Base-by-base conservation (phyloP, 2,888 invertebrate genomes). In the Alcis repandata region DNA sequence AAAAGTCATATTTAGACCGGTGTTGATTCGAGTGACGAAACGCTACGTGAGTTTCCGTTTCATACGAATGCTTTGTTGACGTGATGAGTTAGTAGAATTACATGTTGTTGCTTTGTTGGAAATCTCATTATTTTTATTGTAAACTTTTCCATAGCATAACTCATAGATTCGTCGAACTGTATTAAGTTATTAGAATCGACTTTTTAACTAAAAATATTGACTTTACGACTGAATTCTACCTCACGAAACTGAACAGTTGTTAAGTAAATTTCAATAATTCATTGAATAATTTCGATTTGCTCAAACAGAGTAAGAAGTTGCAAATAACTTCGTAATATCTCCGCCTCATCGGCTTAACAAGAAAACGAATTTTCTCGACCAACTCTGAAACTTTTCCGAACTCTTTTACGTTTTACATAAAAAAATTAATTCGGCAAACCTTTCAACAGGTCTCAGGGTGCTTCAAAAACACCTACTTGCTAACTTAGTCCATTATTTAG, bases 401-500 rank as follows among this genome's bases (percentile, higher is more conserved):
- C 74, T 76, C 68, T 72, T 75, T 69, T 64, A 73, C 67, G 63
- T 72, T 64, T 52, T 52, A 38, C 65, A 60, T 49, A 53, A 68
- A 72, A 75, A 79, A 78, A 82, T 70, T 69, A 79, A 79, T 77
- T 76, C 75, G 64, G 69, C 66, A 72, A 75, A 71, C 76, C 76
- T 77, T 73, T 85, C 86, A 87, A 87, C 87, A 87, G 85, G 87
- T 86, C 76, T 75, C 79, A 64, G 74, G 78, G 65, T 38, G 78
- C 82, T 83, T 80, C 77, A 78, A 81, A 85, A 85, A 83, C 83
- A 84, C 80, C 82, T 76, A 79, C 78, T 79, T 72, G 72, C 76
- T 78, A 79, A 85, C 84, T 84, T 82, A 80, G 77, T 82, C 79
- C 80, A 83, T 87, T 84, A 84, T 85, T 86, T 83, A 82, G 79